Base-by-base conservation (phyloP, 2,888 invertebrate genomes). In the Drosophila koepferae region DNA sequence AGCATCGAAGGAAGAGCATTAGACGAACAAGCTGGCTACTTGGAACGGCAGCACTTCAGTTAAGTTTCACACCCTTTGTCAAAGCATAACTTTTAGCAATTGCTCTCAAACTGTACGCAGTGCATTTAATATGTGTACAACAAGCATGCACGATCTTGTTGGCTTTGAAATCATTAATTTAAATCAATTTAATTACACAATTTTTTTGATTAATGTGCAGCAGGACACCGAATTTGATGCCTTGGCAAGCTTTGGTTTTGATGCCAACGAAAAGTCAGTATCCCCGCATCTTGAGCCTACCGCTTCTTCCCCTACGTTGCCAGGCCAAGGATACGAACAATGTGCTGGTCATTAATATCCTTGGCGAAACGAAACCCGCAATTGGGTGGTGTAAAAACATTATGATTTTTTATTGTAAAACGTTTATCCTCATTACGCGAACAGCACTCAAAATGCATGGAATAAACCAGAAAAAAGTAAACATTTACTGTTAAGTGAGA, bases 341-440 rank as follows among this genome's bases (percentile, higher is more conserved):
- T 61, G 44, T 78, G 81, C 68, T 72, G 78, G 62, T 78, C 85
- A 86, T 83, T 83, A 81, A 83, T 79, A 69, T 86, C 70, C 83
- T 67, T 80, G 76, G 62, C 54, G 16, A 16, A 40, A 16, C 38
- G 31, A 14, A 63, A 46, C 46, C 63, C 65, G 63, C 73, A 64
- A 63, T 70, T 58, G 70, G 70, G 74, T 81, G 82, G 80, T 82
- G 81, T 72, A 80, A 71, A 67, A 69, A 76, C 73, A 86, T 86
- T 83, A 71, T 68, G 72, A 68, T 81, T 80, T n/a, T 75, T 81
- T 68, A 89, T 86, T 86, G 77, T 77, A 77, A 84, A 84, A 78
- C 88, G 84, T 83, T 88, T 86, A 88, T 88, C 83, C 81, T 88
- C 86, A 86, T 88, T 88, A 86, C 74, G 87, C 82, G 78, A 51